Evolutionary conservation across 37 sponge, comb jelly and placozoan genomes (phyloP).

Genomic region (Aplysina aerophoba): DNA sequence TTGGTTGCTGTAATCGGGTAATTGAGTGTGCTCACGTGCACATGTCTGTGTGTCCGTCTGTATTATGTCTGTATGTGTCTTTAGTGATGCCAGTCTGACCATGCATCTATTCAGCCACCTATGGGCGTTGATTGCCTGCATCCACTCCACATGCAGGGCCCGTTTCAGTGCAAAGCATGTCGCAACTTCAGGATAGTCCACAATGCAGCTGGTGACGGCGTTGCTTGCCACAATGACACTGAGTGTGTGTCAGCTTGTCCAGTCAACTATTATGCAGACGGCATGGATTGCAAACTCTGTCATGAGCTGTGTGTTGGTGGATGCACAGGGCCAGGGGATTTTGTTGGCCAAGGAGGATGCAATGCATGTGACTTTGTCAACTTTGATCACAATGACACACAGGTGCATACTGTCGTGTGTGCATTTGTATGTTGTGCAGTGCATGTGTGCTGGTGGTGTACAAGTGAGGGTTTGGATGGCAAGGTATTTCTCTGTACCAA

Average conservation of each 20-base stretch:
- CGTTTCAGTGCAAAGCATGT: constrained; percentile 45
- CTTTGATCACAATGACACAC: constrained; percentile 17
- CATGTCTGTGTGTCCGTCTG: constrained; percentile 5
- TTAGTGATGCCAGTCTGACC: too few species aligned
- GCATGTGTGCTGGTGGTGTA: background rate
- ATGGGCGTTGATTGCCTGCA: background rate
- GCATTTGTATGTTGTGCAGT: background rate
- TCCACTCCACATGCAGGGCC: constrained; percentile 33
- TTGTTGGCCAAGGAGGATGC: constrained; percentile 56
- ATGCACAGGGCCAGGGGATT: constrained; percentile 69
- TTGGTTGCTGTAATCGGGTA: background rate
- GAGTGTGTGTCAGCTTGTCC: constrained; percentile 63
- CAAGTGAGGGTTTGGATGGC: background rate
- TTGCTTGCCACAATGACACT: background rate
- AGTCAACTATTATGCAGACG: constrained; percentile 32
- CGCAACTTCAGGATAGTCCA: constrained; percentile 11
- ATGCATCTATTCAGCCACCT: background rate
- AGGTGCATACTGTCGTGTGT: constrained; percentile 4
- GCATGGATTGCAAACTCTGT: constrained; percentile 42
- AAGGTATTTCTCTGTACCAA: too few species aligned
- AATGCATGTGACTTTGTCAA: constrained; percentile 49
- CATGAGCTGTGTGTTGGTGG: constrained; percentile 60
- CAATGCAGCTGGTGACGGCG: too few species aligned
- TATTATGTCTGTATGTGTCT: background rate
- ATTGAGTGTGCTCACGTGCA: constrained; percentile 6